Base-by-base conservation (phyloP, 2,888 invertebrate genomes). In the Phalera bucephala region DNA sequence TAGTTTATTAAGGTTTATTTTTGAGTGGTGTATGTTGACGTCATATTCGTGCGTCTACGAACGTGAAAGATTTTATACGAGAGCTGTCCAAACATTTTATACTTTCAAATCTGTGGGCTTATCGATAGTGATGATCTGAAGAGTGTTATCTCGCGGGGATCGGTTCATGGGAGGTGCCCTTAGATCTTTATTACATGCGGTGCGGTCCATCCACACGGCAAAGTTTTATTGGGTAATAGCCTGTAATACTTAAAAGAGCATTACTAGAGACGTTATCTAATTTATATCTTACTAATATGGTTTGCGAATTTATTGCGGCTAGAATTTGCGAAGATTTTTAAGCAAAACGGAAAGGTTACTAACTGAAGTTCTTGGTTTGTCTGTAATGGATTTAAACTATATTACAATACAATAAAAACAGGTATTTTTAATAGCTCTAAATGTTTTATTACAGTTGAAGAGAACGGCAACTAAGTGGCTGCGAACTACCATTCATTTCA, bases 41-140 rank as follows among this genome's bases (percentile, higher is more conserved):
- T 85, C 86, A 87, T 83, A 84, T 79, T 79, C 80, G 77, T 79
- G 79, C 76, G 76, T 75, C 70, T 58, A 70, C 72, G 74, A 72
- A 83, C 83, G 83, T 81, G 86, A 84, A 85, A 85, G 81, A 84
- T 85, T 80, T 84, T 80, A 77, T 87, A 83, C 80, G 78, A 70
- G 81, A 79, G 79, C 81, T 84, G 87, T 89, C 88, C 86, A 84
- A 88, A 87, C 87, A 84, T 81, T 87, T 89, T 89, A 89, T 89
- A 88, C 88, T 89, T 88, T 89, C 87, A 89, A 89, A 89, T 88
- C 70, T 69, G 61, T 68, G 72, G 61, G 67, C 68, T 76, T 86
- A 89, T 88, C 88, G 80, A 68, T 79, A 75, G 87, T 81, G 87
- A 82, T 81, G 87, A 88, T 88, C 88, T 82, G 83, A 80, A 72